These are phyloP conservation scores for Microcebus griseorufus DNA, from an alignment of 2,113 vertebrate genomes.

Conservation along the genomic window DNA sequence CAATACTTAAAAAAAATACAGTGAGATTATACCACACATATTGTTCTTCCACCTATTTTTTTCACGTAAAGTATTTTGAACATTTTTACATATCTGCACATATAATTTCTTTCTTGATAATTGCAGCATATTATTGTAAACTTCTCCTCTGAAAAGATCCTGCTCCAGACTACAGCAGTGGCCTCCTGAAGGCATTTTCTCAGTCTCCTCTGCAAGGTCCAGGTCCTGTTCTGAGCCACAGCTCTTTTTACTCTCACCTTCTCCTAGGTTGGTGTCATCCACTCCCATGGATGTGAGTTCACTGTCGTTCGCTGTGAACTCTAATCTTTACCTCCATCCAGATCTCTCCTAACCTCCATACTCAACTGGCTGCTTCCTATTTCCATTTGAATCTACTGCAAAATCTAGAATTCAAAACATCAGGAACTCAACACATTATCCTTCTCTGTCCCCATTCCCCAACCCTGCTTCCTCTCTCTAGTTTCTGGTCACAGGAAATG, in stretches of 20 bases:
- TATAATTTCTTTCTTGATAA: not conserved
- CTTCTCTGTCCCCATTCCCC: not conserved
- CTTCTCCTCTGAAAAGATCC: not conserved
- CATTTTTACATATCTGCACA: not conserved
- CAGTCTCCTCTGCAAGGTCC: not conserved
- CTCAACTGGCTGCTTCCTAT: not conserved
- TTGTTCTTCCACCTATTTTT: not conserved
- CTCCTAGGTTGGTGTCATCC: not conserved
- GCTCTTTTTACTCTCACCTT: not conserved
- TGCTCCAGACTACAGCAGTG: too few relatives aligned
- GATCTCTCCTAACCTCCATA: not conserved
- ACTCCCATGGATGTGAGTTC: not conserved
- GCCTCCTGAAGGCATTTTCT: not conserved
- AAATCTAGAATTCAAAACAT: not conserved
- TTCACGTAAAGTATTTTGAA: not conserved
- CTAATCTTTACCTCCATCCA: not conserved
- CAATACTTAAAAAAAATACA: not conserved
- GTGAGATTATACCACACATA: not conserved
- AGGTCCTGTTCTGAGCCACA: not conserved
- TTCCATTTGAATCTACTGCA: not conserved
- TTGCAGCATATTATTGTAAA: not conserved
- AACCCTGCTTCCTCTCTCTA: not conserved
- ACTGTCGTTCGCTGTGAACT: not conserved
- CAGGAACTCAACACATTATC: not conserved
- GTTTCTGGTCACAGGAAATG: not conserved